A percentile compares a stretch with the other conserved stretches of the same genome.
Evolutionary conservation across 2,797 vertebrate genomes (phyloP).

Genomic region (Pteropus rufus): DNA sequence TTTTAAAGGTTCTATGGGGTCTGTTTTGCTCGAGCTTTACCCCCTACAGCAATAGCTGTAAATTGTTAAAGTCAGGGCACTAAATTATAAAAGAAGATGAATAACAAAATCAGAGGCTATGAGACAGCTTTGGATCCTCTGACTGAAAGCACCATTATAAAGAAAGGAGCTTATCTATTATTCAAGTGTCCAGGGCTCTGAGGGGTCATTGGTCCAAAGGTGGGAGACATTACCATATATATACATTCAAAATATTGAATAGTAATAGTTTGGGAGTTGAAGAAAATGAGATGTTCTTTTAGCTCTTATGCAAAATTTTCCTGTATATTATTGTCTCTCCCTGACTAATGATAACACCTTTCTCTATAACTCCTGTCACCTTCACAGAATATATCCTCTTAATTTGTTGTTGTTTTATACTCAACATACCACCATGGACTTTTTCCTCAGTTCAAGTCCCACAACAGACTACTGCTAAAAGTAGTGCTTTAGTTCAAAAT

Average conservation of each 20-base stretch:
- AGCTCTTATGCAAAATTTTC: neutral
- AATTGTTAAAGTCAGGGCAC: slow-evolving; percentile 7
- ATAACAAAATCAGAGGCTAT: neutral
- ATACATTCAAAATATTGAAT: neutral
- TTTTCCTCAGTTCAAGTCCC: neutral
- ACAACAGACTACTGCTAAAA: neutral
- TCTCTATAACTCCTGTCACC: neutral
- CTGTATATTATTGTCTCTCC: neutral
- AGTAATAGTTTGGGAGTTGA: neutral
- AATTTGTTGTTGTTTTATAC: neutral
- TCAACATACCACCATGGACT: neutral
- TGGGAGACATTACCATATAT: neutral
- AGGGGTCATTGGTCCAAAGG: neutral
- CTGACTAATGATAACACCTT: neutral
- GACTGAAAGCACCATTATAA: neutral
- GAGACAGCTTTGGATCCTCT: neutral
- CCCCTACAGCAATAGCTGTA: neutral
- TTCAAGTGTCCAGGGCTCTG: neutral
- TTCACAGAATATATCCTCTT: neutral
- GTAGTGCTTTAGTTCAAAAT: neutral
- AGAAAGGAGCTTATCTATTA: neutral
- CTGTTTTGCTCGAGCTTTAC: neutral
- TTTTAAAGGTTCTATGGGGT: neutral
- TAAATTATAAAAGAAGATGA: neutral
- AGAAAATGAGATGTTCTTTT: neutral